Evolutionary conservation across 2,797 vertebrate genomes (phyloP).

Genomic region (Acipenser oxyrinchus): DNA sequence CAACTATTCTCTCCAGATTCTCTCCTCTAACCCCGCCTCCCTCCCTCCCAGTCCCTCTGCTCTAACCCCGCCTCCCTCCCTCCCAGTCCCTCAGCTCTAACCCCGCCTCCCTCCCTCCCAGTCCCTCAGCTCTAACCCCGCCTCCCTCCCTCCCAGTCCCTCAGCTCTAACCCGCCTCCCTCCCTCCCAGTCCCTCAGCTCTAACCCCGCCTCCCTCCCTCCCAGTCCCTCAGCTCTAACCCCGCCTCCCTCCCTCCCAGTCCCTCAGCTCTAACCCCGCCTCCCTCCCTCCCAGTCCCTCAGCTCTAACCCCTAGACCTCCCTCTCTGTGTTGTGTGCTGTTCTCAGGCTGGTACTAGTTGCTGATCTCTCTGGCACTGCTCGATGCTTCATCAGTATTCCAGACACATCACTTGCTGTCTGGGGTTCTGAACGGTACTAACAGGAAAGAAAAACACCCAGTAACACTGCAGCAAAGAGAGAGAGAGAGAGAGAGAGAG

Average conservation of each 20-base stretch:
- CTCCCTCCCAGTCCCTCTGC: neutral
- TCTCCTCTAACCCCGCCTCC: too few species aligned
- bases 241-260: constrained; percentile 10
- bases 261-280: neutral
- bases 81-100: neutral
- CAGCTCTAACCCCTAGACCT: neutral
- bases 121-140: neutral
- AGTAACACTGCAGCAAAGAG: too few species aligned
- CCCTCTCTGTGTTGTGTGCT: constrained; percentile 20
- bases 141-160: neutral
- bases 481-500: too few species aligned
- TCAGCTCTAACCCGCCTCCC: neutral
- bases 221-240: neutral
- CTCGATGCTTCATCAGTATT: too few species aligned
- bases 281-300: neutral
- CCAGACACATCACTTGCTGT: too few species aligned
- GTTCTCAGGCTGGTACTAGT: constrained; percentile 8
- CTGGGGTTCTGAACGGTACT: too few species aligned
- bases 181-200: constrained; percentile 8
- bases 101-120: constrained; percentile 15
- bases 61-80: neutral
- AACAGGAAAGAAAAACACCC: too few species aligned
- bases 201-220: neutral
- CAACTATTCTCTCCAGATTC: too few species aligned
- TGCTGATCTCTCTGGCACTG: too few species aligned